These are phyloP conservation scores for Bovichtus variegatus DNA, from an alignment of 2,797 vertebrate species.

Conservation along the genomic window DNA sequence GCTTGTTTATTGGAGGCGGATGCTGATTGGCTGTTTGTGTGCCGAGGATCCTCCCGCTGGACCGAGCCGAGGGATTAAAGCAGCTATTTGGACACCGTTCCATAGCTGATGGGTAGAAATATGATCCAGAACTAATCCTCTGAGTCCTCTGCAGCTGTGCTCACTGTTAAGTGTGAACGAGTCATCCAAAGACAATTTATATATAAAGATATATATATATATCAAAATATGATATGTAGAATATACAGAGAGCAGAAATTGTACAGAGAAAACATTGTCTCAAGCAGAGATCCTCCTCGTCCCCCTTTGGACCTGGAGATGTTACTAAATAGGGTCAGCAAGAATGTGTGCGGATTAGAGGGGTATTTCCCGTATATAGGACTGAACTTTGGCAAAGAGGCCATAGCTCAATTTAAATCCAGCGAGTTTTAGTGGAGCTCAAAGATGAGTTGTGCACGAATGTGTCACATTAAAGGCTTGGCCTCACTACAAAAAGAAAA, in stretches of 20 bases:
- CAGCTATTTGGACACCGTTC: slow-evolving; percentile 79
- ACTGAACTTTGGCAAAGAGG: neutral
- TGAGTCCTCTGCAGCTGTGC: slow-evolving; percentile 84
- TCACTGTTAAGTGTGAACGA: slow-evolving; percentile 69
- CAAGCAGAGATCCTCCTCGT: neutral
- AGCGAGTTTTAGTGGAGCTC: neutral
- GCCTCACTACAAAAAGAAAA: too few species aligned
- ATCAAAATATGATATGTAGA: slow-evolving; percentile 38
- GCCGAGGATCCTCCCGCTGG: slow-evolving; percentile 62
- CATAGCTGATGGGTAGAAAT: slow-evolving; percentile 85
- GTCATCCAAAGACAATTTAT: slow-evolving; percentile 72
- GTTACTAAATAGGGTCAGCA: neutral
- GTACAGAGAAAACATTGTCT: slow-evolving; percentile 5
- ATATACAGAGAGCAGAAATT: slow-evolving; percentile 17
- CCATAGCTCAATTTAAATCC: neutral
- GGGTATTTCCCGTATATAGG: neutral
- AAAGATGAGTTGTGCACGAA: neutral
- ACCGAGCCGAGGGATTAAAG: slow-evolving; percentile 76
- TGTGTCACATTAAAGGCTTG: neutral
- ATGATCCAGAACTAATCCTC: slow-evolving; percentile 82
- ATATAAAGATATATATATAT: slow-evolving; percentile 18
- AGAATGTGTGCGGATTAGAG: neutral
- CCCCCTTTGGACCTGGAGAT: neutral
- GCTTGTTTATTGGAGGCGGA: slow-evolving; percentile 35
- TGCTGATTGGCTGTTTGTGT: slow-evolving; percentile 59